These are phyloP conservation scores for Antitype chi DNA, from an alignment of 2,888 invertebrate species.

Conservation along the genomic window DNA sequence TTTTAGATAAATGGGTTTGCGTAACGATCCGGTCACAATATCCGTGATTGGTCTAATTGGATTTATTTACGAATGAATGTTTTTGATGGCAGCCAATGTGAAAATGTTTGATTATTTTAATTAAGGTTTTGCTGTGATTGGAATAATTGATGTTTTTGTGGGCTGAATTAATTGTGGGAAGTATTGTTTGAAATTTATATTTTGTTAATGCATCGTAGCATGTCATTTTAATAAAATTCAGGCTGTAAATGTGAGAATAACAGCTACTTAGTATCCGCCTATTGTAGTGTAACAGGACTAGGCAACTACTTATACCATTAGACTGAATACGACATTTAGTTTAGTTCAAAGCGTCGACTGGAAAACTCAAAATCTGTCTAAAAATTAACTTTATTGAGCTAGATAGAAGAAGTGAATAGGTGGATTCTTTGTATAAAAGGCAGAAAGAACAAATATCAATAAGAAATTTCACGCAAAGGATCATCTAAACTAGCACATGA, in stretches of 20 bases:
- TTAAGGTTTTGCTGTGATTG: constrained; percentile 37
- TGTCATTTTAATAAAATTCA: constrained; percentile 9
- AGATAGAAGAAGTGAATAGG: accelerated
- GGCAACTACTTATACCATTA: background rate
- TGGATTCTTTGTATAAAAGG: background rate
- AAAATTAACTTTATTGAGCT: background rate
- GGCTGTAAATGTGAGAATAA: background rate
- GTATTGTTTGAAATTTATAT: constrained; percentile 25
- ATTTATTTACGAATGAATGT: constrained; percentile 59
- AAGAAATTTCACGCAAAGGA: background rate
- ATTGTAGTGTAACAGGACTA: background rate
- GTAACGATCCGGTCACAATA: constrained; percentile 60
- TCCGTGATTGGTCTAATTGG: constrained; percentile 61
- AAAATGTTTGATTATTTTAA: constrained; percentile 55
- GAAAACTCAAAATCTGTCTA: background rate
- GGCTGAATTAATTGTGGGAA: constrained; percentile 35
- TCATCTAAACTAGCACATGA: constrained; percentile 15
- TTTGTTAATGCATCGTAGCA: background rate
- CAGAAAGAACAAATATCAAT: background rate
- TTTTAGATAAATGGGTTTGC: constrained; percentile 76
- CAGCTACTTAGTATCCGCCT: background rate
- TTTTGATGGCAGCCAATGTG: constrained; percentile 55
- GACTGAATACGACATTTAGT: background rate
- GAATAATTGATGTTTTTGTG: constrained; percentile 38
- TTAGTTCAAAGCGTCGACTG: background rate